Percentiles rank a stretch among this genome's conserved stretches.
These are phyloP conservation scores for Diuraphis noxia DNA, from an alignment of 1,140 invertebrate genomes.

Conservation along the genomic window DNA sequence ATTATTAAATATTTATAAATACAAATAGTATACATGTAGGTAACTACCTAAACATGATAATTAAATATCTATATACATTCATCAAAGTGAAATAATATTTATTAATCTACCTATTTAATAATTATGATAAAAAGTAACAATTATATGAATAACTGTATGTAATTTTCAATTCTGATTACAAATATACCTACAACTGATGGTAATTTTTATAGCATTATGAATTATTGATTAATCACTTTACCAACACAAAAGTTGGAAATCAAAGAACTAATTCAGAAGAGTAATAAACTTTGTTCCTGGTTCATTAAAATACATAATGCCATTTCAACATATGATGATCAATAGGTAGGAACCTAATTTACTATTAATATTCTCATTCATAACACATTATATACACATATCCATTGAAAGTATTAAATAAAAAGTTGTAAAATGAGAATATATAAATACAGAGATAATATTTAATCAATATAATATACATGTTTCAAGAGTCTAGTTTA, in stretches of 20 bases:
- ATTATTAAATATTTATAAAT: background rate
- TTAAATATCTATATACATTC: background rate
- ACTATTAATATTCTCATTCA: background rate
- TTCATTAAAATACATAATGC: background rate
- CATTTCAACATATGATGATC: background rate
- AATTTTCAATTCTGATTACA: too few relatives aligned
- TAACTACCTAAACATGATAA: background rate
- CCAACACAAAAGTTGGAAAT: background rate
- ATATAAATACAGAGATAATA: background rate
- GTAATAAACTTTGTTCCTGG: background rate
- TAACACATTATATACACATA: background rate
- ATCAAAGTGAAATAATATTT: background rate
- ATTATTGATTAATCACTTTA: too few relatives aligned
- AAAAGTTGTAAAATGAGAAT: too few relatives aligned
- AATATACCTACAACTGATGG: background rate
- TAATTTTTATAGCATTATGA: background rate
- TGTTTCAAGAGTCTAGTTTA: background rate
- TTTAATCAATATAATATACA: background rate
- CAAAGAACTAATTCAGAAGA: background rate
- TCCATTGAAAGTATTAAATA: background rate
- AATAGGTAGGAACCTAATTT: background rate
- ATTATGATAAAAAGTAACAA: background rate
- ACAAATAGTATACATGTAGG: background rate
- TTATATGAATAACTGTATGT: too few relatives aligned
- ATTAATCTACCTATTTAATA: background rate